Conservation (phyloP, 2,888 invertebrate genomes). For the Trichopria drosophilae region DNA sequence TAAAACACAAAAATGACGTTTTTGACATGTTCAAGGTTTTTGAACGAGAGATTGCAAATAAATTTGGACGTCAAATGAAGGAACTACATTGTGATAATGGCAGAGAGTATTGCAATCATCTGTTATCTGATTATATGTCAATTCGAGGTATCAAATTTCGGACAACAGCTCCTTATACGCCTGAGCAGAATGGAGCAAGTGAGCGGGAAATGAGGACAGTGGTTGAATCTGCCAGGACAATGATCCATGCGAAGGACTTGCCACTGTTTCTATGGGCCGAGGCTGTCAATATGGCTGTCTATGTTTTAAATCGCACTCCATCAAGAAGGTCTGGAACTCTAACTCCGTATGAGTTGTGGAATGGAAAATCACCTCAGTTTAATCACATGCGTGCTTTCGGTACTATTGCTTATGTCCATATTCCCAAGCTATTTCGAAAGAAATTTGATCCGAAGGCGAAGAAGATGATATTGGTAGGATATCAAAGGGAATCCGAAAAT, state of each 20-base stretch:
- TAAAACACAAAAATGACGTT: constrained; percentile 34
- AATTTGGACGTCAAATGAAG: constrained; percentile 32
- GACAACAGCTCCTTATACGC: constrained; percentile 19
- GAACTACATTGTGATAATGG: constrained; percentile 31
- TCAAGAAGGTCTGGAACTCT: no score
- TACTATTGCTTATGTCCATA: constrained; percentile 28
- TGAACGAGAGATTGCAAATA: constrained; percentile 8
- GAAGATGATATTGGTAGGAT: no score
- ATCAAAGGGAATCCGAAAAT: constrained; percentile 19
- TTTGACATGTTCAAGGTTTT: constrained; percentile 33
- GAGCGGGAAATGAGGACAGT: constrained; percentile 22
- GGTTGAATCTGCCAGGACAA: no score
- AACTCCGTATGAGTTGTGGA: constrained; percentile 37
- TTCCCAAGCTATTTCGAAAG: constrained; percentile 33
- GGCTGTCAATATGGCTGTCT: no score
- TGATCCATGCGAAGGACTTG: no score
- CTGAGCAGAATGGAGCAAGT: constrained; percentile 21
- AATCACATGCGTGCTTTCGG: constrained; percentile 33
- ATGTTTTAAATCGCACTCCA: no score
- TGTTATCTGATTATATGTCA: constrained; percentile 8
- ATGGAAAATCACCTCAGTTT: constrained; percentile 30
- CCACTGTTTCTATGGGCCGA: no score
- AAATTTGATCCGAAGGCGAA: no score
- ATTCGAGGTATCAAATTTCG: constrained; percentile 18
- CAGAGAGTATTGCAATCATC: constrained; percentile 16